phyloP scores from a whole-genome alignment of 2,113 vertebrate species.

The Bucco capensis region DNA sequence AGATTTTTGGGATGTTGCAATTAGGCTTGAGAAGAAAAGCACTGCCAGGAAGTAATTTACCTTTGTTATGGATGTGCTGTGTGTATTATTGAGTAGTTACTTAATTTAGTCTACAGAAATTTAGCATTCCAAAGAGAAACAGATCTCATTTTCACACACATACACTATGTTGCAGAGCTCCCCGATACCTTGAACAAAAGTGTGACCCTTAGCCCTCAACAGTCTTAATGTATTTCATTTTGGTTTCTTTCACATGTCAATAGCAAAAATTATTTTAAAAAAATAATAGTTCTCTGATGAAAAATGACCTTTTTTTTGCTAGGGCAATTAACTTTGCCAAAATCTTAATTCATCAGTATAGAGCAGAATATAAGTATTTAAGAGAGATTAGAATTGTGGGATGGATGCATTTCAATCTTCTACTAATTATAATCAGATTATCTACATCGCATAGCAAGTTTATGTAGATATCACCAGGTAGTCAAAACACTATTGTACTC shows the following conservation, averaged over 20 bases:
- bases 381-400: background rate
- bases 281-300: background rate
- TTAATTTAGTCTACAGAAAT: background rate
- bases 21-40: constrained; percentile 19
- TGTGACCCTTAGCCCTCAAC: background rate
- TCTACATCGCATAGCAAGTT: background rate
- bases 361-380: background rate
- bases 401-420: background rate
- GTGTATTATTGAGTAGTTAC: background rate
- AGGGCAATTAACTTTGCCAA: background rate
- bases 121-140: background rate
- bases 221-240: background rate
- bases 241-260: background rate
- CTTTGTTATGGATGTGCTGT: background rate
- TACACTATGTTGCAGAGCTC: background rate
- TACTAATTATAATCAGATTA: background rate
- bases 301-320: background rate
- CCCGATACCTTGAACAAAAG: background rate
- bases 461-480: background rate
- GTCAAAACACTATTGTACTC: background rate
- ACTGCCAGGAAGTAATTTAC: background rate
- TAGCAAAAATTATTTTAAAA: accelerated
- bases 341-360: background rate
- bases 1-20: background rate
- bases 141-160: background rate